These are phyloP conservation scores for Oeneis ivallda DNA, from an alignment of 2,888 invertebrate species.

Conservation along the genomic window DNA sequence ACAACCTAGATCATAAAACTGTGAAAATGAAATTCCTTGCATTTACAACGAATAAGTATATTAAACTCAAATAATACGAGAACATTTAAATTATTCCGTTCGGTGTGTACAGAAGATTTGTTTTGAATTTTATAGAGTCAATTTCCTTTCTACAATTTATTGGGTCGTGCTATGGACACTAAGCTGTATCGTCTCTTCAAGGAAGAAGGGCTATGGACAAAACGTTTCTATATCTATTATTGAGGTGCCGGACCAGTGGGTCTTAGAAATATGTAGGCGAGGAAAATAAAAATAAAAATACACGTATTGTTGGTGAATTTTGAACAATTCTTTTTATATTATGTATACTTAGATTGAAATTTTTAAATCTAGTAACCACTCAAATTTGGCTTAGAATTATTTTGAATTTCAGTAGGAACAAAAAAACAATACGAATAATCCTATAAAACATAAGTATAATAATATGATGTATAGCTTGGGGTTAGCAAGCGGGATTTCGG, in stretches of 20 bases:
- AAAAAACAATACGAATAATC: too few species aligned
- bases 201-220: neutral
- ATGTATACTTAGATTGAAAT: too few species aligned
- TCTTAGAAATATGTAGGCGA: neutral
- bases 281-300: too few species aligned
- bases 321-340: too few species aligned
- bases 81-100: constrained; percentile 33
- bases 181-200: neutral
- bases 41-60: constrained; percentile 15
- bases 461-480: too few species aligned
- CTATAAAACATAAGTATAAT: too few species aligned
- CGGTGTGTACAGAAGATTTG: constrained; percentile 23
- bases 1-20: constrained; percentile 14
- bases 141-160: constrained; percentile 38
- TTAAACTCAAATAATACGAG: constrained; percentile 26
- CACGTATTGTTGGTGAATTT: too few species aligned
- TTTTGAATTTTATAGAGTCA: constrained; percentile 31
- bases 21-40: constrained; percentile 18
- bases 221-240: too few species aligned
- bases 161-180: neutral
- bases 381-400: too few species aligned
- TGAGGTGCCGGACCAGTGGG: neutral
- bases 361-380: too few species aligned
- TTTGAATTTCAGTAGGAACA: too few species aligned
- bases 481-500: too few species aligned